Evolutionary conservation across 2,888 invertebrate genomes (phyloP).

Genomic region (Biston stratarius): DNA sequence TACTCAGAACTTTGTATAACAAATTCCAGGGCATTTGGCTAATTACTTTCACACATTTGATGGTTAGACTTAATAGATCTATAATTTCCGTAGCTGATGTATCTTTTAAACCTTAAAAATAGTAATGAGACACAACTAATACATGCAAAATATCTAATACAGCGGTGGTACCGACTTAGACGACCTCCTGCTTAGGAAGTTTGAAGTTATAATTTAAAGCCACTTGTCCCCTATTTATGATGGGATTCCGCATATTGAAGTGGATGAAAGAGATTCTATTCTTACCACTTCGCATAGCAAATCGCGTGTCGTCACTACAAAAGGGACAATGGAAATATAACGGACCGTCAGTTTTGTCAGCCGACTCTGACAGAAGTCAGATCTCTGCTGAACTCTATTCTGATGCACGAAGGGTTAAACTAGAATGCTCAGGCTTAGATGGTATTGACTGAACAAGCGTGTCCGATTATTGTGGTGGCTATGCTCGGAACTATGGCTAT

Average conservation of each 20-base stretch:
- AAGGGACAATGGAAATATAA: constrained; percentile 37
- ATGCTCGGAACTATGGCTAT: constrained; percentile 25
- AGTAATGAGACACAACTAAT: too few species aligned
- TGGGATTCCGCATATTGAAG: constrained; percentile 19
- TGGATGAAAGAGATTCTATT: constrained; percentile 31
- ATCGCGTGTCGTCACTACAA: constrained; percentile 40
- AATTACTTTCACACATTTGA: not conserved
- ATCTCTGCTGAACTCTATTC: constrained; percentile 23
- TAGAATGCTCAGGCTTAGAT: constrained; percentile 1
- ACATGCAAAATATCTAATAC: too few species aligned
- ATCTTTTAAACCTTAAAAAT: too few species aligned
- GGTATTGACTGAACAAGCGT: constrained; percentile 36
- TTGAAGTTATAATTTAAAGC: not conserved
- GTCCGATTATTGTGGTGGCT: constrained; percentile 35
- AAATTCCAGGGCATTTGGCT: too few species aligned
- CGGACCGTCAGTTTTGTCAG: constrained; percentile 35
- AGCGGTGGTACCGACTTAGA: too few species aligned
- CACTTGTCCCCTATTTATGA: constrained; percentile 16
- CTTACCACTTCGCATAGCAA: constrained; percentile 41
- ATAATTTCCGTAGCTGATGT: not conserved
- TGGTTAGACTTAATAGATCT: too few species aligned
- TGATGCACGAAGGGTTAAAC: constrained; percentile 9
- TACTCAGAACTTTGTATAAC: too few species aligned
- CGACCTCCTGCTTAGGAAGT: too few species aligned
- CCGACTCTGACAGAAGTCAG: not conserved